Base-by-base conservation (phyloP, 1,140 invertebrate genomes). In the Goniozus legneri region DNA sequence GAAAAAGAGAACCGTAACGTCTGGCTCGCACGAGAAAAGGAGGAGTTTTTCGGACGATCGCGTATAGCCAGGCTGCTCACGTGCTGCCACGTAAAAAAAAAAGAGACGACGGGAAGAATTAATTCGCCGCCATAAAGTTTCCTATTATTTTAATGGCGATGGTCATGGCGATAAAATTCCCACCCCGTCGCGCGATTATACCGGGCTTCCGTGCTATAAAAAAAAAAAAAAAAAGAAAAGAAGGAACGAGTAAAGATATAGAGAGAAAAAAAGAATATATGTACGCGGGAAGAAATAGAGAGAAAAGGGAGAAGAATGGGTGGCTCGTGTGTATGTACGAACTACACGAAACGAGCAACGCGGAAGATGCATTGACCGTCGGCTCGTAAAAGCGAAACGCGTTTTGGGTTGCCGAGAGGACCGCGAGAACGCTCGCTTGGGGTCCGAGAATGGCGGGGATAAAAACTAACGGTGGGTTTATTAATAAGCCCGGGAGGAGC, bases 91-190 rank as follows among this genome's bases (percentile, higher is more conserved):
- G 44, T n/a, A n/a, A n/a, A n/a, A n/a, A n/a, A n/a, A n/a, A n/a
- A n/a, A n/a, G n/a, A n/a, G n/a, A n/a, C n/a, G n/a, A n/a, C n/a
- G n/a, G n/a, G n/a, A 56, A 50, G 36, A 50, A 52, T 52, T 47
- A 57, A 57, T 57, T 56, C 42, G n/a, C 30, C 15, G 41, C 33
- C 40, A 33, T 42, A 44, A 52, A 57, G 53, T 33, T 56, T 57
- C 41, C 53, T 47, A 57, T 52, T 52, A 49, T 38, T 52, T 52
- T 52, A 56, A 58, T 38, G 45, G 38, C 45, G 32, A 15, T 31
- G 8, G 19, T 38, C 8, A 33, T n/a, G n/a, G 31, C 44, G 41
- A 48, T 58, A 56, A 56, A 57, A 24, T 47, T 13, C 33, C n/a
- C n/a, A n/a, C n/a, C 44, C 27, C 36, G 21, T 13, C 12, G 12